Conservation (phyloP, 2,113 vertebrate genomes). For the Donacobius atricapilla region DNA sequence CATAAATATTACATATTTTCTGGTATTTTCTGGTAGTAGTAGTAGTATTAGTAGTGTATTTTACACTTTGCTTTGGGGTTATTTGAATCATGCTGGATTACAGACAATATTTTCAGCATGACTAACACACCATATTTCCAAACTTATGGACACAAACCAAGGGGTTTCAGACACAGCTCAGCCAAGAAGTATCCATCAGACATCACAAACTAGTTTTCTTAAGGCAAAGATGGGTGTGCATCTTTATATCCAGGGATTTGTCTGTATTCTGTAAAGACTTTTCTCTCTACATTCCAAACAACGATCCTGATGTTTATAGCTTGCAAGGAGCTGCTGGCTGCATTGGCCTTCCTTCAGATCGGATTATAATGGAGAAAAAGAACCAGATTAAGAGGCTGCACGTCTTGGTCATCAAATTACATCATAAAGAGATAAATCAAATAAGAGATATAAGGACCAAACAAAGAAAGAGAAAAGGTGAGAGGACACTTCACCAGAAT, state of each 20-base stretch:
- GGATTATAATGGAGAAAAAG: background rate
- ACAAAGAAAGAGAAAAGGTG: background rate
- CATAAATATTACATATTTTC: background rate
- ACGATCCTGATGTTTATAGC: background rate
- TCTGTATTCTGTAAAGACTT: rapidly evolving
- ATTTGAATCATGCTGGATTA: background rate
- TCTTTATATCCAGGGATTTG: background rate
- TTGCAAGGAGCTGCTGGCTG: background rate
- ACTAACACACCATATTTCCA: background rate
- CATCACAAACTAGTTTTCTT: background rate
- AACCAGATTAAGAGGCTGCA: background rate
- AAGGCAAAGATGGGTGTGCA: background rate
- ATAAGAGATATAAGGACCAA: background rate
- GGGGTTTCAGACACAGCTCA: background rate
- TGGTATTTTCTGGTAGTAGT: background rate
- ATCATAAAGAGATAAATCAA: background rate
- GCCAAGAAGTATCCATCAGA: background rate
- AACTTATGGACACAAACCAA: background rate
- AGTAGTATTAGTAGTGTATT: background rate
- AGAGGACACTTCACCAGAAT: background rate
- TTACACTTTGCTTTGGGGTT: background rate
- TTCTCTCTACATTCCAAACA: background rate
- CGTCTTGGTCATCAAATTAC: background rate
- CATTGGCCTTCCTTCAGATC: background rate
- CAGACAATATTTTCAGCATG: background rate